phyloP scores from a whole-genome alignment of 2,888 invertebrate genomes.

The Melitaea athalia region DNA sequence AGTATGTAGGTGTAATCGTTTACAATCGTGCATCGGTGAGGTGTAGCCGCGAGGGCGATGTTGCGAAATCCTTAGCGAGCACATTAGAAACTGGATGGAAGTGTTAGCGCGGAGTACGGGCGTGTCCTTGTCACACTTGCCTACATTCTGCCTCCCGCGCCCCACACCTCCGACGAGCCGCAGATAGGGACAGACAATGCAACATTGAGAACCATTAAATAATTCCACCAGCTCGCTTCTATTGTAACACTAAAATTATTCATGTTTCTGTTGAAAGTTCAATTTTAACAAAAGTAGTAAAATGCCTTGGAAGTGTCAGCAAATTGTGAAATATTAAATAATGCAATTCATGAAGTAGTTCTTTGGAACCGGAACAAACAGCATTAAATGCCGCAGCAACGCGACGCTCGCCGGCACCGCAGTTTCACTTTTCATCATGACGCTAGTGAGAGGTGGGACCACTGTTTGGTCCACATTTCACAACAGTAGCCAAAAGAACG shows the following conservation, averaged over 20 bases:
- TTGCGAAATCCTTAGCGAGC: constrained; percentile 77
- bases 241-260: constrained; percentile 7
- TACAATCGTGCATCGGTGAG: constrained; percentile 66
- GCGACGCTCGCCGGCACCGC: constrained; percentile 69
- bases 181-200: constrained; percentile 74
- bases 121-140: constrained; percentile 83
- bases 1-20: constrained; percentile 66
- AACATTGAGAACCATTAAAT: constrained; percentile 68
- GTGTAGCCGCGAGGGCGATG: constrained; percentile 61
- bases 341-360: constrained; percentile 48
- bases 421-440: constrained; percentile 80
- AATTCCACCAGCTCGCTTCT: constrained; percentile 49
- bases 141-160: constrained; percentile 77
- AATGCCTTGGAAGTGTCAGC: background rate
- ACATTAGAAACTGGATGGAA: constrained; percentile 82
- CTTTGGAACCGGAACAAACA: constrained; percentile 74
- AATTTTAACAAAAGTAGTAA: background rate
- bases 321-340: constrained; percentile 28
- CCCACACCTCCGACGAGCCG: constrained; percentile 61
- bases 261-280: background rate
- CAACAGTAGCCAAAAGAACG: constrained; percentile 68
- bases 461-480: constrained; percentile 76
- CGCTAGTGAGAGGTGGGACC: constrained; percentile 73
- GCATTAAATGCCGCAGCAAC: constrained; percentile 65
- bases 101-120: constrained; percentile 79